Base-by-base conservation (phyloP, 2,113 vertebrate genomes). In the Upupa epops region DNA sequence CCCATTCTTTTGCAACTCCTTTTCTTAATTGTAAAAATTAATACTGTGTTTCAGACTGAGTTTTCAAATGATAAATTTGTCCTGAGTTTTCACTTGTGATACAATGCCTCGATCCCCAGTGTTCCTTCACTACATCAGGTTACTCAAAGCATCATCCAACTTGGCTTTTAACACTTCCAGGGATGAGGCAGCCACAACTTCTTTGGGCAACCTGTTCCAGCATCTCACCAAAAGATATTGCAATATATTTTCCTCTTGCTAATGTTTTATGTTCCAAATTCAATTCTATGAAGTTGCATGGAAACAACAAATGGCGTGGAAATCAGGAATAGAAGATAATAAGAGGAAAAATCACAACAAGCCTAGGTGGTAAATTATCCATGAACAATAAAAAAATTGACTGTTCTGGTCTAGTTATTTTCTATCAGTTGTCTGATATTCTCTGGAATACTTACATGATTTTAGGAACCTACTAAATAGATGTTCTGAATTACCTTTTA, bases 221-320 rank as follows among this genome's bases (percentile, higher is more conserved):
- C 40, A 42, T 42, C 11, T 42, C 40, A 42, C 40, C 40, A 42
- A 11, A 42, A 12, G 15, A 42, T 42, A 42, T 48, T 84, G 37
- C 56, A 92, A 89, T 95, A 88, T 85, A 49, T 86, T 95, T 78
- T 73, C 42, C 32, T 86, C 48, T 95, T 46, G 91, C 58, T 96
- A 95, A 93, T 89, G 31, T 24, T 88, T 96, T 95, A 76, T 88
- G 81, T 94, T 96, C 32, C 64, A 95, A 87, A 95, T 93, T 95
- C 95, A 96, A 89, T 92, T 95, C 49, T 83, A 93, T 95, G 84
- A 86, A 95, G 89, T 90, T 71, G 45, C 81, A 86, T 86, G 82
- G 96, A 96, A 95, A 90, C 88, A 94, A 94, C 58, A 88, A 90
- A 95, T 36, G 36, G 52, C 2, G 8, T 76, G 87, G 66, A 96